Base-by-base conservation (phyloP, 2,113 vertebrate genomes). In the Istiophorus platypterus region DNA sequence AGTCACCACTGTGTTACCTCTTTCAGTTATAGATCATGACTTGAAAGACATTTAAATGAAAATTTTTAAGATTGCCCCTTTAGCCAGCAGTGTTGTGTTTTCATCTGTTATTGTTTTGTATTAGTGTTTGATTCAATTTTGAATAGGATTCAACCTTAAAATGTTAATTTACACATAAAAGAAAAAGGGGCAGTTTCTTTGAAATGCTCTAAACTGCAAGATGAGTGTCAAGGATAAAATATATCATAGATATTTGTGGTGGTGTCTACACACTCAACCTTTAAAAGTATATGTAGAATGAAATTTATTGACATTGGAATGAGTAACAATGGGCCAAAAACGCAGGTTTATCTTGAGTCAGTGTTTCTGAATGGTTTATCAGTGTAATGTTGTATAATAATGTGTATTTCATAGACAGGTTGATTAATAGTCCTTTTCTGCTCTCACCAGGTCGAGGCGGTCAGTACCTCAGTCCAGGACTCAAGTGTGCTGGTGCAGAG, bases 401-500 rank as follows among this genome's bases (percentile, higher is more conserved):
- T 24, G 34, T 52, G 3, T 24, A 31, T 58, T 41, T 64, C 49
- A 13, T 9, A 22, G 6, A 12, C 2, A 71, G 61, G 13, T 39
- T 72, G 3, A 69, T 12, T 39, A 8, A 69, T n/a, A 14, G 3
- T 76, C 6, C 41, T 39, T 73, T 45, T 75, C 1, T 75, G 6
- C 68, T 84, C 7, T 82, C 86, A 94, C 87, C 91, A 99, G 98
- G 98, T 99, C 91, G 98, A 99, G 95, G 98, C 98, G 22, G 98
- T 99, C 73, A 98, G 98, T 88, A 99, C 97, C 15, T 99, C 98
- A 4, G 98, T 99, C 42, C 98, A 99, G 91, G 98, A 99, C 87
- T 98, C 98, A 61, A 99, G 98, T 93, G 98, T 99, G 72, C 92
- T 99, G 84, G 98, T 99, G 13, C 98, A 99, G 92, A 97, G 98